Conservation (phyloP, 2,888 invertebrate genomes). For the Cinara cedri region DNA sequence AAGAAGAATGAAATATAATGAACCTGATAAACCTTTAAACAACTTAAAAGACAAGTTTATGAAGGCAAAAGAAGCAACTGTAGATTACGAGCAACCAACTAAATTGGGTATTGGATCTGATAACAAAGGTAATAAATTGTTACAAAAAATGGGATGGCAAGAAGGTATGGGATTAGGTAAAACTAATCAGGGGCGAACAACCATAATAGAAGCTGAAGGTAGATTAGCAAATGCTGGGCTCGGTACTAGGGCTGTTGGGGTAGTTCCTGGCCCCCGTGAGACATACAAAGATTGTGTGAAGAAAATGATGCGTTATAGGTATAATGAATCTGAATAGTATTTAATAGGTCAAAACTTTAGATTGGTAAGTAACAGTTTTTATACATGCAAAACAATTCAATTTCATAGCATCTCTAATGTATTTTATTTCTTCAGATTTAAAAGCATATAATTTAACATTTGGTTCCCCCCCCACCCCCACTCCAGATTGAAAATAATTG, state of each 20-base stretch:
- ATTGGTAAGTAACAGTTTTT: background rate
- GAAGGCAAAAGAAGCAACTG: constrained; percentile 66
- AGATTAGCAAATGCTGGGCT: constrained; percentile 81
- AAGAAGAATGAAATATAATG: constrained; percentile 89
- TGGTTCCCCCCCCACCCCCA: no score
- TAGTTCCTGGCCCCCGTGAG: constrained; percentile 80
- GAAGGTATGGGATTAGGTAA: constrained; percentile 96
- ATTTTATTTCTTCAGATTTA: background rate
- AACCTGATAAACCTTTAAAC: constrained; percentile 79
- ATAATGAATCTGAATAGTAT: constrained; percentile 67
- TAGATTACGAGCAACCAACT: constrained; percentile 67
- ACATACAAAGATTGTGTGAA: constrained; percentile 89
- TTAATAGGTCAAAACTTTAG: background rate
- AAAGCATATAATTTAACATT: no score
- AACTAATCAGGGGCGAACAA: constrained; percentile 88
- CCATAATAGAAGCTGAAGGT: constrained; percentile 81
- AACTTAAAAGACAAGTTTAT: constrained; percentile 76
- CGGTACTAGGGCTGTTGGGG: constrained; percentile 80
- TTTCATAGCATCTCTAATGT: background rate
- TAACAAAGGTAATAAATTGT: constrained; percentile 91
- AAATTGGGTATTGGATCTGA: constrained; percentile 79
- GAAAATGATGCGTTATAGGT: constrained; percentile 86
- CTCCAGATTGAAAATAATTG: no score
- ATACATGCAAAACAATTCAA: background rate
- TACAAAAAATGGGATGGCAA: constrained; percentile 99